Percentiles rank a stretch among this genome's conserved stretches.
phyloP scores from a whole-genome alignment of 1,140 invertebrate genomes.

The Neodiprion pinetum region DNA sequence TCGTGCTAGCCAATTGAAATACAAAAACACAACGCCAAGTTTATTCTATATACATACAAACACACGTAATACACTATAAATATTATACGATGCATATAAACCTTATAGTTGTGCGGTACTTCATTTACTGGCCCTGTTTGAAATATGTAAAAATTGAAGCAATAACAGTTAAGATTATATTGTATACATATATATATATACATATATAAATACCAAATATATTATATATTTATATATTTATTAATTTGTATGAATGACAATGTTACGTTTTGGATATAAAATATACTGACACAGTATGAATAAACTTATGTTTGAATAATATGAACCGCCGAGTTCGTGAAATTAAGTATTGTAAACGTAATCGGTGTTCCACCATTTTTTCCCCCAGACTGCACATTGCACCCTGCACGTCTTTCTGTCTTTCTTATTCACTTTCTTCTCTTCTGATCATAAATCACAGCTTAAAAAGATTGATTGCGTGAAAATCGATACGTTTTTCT shows the following conservation, averaged over 20 bases:
- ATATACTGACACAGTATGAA: conserved; percentile 44
- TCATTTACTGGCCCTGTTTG: conserved; percentile 33
- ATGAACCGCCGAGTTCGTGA: not conserved
- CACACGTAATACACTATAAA: too few species aligned
- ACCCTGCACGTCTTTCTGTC: not conserved
- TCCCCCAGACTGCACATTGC: too few species aligned
- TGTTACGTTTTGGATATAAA: conserved; percentile 41
- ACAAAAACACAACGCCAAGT: too few species aligned
- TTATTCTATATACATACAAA: too few species aligned
- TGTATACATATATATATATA: conserved; percentile 10
- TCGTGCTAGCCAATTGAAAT: too few species aligned
- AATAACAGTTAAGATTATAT: conserved; percentile 12
- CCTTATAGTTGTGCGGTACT: too few species aligned
- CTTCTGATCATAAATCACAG: not conserved
- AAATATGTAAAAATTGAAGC: not conserved
- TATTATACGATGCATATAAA: too few species aligned
- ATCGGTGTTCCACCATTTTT: too few species aligned
- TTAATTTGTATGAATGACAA: conserved; percentile 19
- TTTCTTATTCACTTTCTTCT: not conserved
- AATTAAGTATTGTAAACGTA: not conserved
- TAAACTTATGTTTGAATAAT: conserved; percentile 42
- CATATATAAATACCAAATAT: not conserved
- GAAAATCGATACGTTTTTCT: too few species aligned
- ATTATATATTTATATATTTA: conserved; percentile 11
- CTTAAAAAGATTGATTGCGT: not conserved